phyloP scores from a whole-genome alignment of 2,888 invertebrate species.

The Dromius quadrimaculatus region DNA sequence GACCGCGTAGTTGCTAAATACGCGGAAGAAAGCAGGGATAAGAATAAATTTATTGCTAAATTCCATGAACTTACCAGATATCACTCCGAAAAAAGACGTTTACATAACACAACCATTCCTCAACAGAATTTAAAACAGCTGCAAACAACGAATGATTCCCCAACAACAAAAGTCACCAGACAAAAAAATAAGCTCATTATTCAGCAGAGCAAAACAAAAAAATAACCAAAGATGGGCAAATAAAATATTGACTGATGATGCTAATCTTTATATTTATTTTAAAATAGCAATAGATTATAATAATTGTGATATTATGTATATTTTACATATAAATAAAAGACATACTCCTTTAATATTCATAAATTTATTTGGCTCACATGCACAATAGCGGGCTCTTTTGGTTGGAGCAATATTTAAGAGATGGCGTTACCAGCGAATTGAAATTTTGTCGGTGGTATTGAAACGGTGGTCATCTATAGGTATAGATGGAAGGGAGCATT shows the following conservation, averaged over 20 bases:
- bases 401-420: too few relatives aligned
- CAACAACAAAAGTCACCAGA: constrained; percentile 83
- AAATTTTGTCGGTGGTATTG: too few relatives aligned
- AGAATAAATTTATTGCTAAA: constrained; percentile 69
- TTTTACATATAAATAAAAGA: constrained; percentile 38
- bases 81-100: constrained; percentile 62
- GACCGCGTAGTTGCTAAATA: constrained; percentile 61
- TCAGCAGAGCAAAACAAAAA: constrained; percentile 71
- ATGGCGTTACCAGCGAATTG: too few relatives aligned
- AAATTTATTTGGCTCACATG: constrained; percentile 34
- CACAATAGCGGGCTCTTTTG: too few relatives aligned
- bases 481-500: too few relatives aligned
- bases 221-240: constrained; percentile 25
- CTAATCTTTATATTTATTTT: constrained; percentile 37
- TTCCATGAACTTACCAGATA: constrained; percentile 68
- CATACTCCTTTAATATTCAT: constrained; percentile 5
- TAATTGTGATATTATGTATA: constrained; percentile 45
- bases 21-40: constrained; percentile 67
- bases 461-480: too few relatives aligned
- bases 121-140: constrained; percentile 78
- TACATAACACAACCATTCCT: constrained; percentile 72
- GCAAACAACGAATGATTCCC: constrained; percentile 71
- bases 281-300: constrained; percentile 23
- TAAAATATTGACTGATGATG: constrained; percentile 3
- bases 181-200: constrained; percentile 88